Base-by-base conservation (phyloP, 2,113 vertebrate genomes). In the Synodontis membranacea region DNA sequence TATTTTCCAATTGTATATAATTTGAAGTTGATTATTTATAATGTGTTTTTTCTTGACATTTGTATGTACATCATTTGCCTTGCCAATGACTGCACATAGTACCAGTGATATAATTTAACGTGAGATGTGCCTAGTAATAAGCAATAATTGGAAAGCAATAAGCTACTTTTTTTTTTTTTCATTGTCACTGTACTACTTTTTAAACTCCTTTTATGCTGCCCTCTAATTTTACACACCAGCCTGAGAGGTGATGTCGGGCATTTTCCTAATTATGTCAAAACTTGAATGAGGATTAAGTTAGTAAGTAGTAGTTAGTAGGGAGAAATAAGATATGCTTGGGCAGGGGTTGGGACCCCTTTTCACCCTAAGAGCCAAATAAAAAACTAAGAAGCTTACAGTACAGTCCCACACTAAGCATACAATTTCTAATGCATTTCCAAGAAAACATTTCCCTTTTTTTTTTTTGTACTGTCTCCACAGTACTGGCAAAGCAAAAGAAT, bases 101-200 rank as follows among this genome's bases (percentile, higher is more conserved):
- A 75, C 66, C 79, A 86, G 56, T 82, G 31, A 75, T 60, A 52
- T 83, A 15, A 83, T 86, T 66, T 82, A 75, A 75, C 76, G 86
- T 87, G 46, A 87, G 37, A 76, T 75, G 86, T 87, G 86, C 86
- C 86, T 87, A 87, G 80, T 76, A 87, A 31, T 74, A 84, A 84
- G 83, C 83, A 84, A 84, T 84, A 84, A 84, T 87, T 56, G 39
- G 17, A 87, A 83, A 87, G 86, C 86, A 87, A 86, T 86, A 86
- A 87, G 66, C 42, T 82, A 54, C 21, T n/a, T 12, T 44, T 64
- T n/a, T 12, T 44, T 64, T 76, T 11, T 79, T 80, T 80, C 7
- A 52, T 80, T 68, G 31, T 79, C 58, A 39, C 11, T 78, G 34
- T 64, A 14, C 28, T 84, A 75, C 58, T 79, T 85, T 85, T 86